A percentile compares a stretch with the other conserved stretches of the same genome.
Conservation (phyloP, 64 coral and sea anemone species). For the Montipora sp. region DNA sequence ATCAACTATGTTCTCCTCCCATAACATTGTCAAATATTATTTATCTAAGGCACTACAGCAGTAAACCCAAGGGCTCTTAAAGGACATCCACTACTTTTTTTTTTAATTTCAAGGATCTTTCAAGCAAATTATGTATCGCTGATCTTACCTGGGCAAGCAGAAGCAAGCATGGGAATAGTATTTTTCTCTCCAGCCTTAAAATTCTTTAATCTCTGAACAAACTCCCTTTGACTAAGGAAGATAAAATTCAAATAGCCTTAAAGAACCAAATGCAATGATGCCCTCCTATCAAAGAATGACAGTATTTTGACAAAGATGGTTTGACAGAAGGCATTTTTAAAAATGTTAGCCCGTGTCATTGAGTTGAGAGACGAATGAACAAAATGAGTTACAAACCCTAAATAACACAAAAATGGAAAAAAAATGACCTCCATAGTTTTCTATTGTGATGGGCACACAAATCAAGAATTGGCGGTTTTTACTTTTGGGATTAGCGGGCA, state of each 20-base stretch:
- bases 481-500: too few relatives aligned
- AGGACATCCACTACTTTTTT: not conserved
- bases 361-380: too few relatives aligned
- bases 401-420: too few relatives aligned
- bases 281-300: not conserved
- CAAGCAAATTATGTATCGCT: not conserved
- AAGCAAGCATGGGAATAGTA: slow-evolving; percentile 82
- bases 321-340: too few relatives aligned
- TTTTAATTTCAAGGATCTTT: not conserved
- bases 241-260: too few relatives aligned
- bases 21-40: too few relatives aligned
- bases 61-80: not conserved
- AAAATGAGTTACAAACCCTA: too few relatives aligned
- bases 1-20: too few relatives aligned
- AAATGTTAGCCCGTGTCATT: too few relatives aligned
- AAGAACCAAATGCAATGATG: not conserved
- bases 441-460: not conserved
- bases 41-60: too few relatives aligned
- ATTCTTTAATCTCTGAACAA: slow-evolving; percentile 66
- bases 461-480: not conserved
- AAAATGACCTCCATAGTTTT: too few relatives aligned
- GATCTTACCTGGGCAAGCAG: slow-evolving; percentile 90
- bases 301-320: not conserved
- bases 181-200: slow-evolving; percentile 64
- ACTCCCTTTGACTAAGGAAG: slow-evolving; percentile 77